A percentile compares a stretch with the other conserved stretches of the same genome.
phyloP scores from a whole-genome alignment of 1,140 invertebrate species.

The Euborellia annulipes region DNA sequence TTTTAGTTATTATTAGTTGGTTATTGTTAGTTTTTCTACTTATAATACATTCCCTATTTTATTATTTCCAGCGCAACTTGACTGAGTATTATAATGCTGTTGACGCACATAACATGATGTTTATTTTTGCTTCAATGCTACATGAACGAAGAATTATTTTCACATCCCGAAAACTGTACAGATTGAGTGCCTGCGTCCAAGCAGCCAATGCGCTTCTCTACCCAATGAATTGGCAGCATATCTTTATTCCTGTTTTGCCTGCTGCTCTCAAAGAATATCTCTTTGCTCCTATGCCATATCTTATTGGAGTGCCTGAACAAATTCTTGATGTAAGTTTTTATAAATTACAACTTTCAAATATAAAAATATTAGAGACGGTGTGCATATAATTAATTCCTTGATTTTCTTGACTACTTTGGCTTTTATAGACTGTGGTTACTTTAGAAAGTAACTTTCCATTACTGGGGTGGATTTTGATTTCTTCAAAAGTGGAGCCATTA shows the following conservation, averaged over 20 bases:
- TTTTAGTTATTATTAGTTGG: constrained; percentile 1
- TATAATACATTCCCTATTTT: constrained; percentile 10
- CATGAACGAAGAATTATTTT: constrained; percentile 85
- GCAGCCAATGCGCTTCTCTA: constrained; percentile 85
- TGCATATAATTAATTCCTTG: no score
- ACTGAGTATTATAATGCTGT: constrained; percentile 93
- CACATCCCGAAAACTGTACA: constrained; percentile 67
- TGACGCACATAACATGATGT: constrained; percentile 81
- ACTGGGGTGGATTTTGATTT: no score
- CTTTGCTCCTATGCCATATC: constrained; percentile 84
- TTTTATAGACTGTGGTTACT: no score
- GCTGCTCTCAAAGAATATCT: constrained; percentile 77
- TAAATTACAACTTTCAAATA: no score
- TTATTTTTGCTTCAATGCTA: constrained; percentile 75
- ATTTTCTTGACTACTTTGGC: no score
- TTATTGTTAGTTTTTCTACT: neutral
- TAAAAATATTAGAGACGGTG: no score
- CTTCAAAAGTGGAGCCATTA: no score
- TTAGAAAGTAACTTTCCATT: no score
- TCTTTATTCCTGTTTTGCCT: constrained; percentile 89
- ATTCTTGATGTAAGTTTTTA: constrained; percentile 68
- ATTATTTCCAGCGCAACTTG: constrained; percentile 65
- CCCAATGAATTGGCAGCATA: constrained; percentile 96
- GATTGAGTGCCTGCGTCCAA: constrained; percentile 83
- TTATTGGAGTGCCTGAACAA: constrained; percentile 76